Evolutionary conservation across 2,888 invertebrate species (phyloP).

Genomic region (Anthophora plumipes): DNA sequence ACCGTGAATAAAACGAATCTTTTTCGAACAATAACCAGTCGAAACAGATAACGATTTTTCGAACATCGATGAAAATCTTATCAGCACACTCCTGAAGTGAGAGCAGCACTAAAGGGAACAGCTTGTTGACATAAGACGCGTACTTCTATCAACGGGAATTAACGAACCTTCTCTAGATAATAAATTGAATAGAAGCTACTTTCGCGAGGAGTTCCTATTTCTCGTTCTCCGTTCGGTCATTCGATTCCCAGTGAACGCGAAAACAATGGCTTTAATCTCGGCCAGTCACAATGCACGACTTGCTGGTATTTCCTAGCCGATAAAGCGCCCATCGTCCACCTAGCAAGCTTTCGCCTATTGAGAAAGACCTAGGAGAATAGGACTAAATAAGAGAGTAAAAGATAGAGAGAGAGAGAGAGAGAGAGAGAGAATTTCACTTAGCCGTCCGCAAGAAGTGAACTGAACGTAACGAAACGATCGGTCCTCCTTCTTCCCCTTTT

Average conservation of each 20-base stretch:
- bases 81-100: neutral
- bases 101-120: neutral
- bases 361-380: conserved; percentile 28
- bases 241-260: conserved; percentile 66
- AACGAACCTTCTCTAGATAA: conserved; percentile 49
- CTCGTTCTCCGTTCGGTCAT: conserved; percentile 51
- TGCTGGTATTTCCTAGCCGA: conserved; percentile 67
- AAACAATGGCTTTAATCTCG: conserved; percentile 75
- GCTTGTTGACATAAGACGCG: conserved; percentile 34
- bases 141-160: conserved; percentile 62
- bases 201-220: conserved; percentile 60
- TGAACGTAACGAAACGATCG: conserved; percentile 12
- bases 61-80: conserved; percentile 23
- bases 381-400: too few species aligned
- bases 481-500: too few species aligned
- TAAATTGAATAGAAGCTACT: conserved; percentile 35
- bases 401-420: neutral
- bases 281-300: conserved; percentile 69
- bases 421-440: neutral
- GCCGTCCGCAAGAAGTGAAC: conserved; percentile 11
- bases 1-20: conserved; percentile 27
- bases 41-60: conserved; percentile 14
- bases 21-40: conserved; percentile 25
- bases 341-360: conserved; percentile 45
- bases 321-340: conserved; percentile 61